Conservation (phyloP, 2,113 vertebrate species). For the Oryzias woworae region DNA sequence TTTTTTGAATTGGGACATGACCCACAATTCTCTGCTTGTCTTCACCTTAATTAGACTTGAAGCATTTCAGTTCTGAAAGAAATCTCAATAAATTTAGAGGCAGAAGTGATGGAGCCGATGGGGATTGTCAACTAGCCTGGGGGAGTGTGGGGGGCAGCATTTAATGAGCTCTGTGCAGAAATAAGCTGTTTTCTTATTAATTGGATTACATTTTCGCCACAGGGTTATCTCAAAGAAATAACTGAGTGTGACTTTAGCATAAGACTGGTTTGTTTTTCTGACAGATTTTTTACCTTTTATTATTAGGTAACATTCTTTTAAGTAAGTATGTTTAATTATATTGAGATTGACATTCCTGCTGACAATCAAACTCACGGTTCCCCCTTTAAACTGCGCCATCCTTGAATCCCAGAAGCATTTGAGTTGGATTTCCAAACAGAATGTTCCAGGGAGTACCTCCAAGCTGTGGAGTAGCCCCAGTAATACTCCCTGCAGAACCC, state of each 20-base stretch:
- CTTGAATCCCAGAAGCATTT: slow-evolving; percentile 31
- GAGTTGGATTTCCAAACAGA: slow-evolving; percentile 24
- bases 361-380: slow-evolving; percentile 6
- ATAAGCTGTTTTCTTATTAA: neutral
- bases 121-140: neutral
- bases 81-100: neutral
- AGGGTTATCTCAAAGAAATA: no score
- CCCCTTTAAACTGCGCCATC: slow-evolving; percentile 2
- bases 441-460: slow-evolving; percentile 21
- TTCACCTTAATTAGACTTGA: slow-evolving; percentile 19
- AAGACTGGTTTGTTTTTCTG: no score
- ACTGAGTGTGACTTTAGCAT: no score
- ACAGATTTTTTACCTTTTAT: no score
- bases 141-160: neutral
- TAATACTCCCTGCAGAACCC: slow-evolving; percentile 31
- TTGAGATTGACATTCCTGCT: neutral
- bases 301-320: neutral
- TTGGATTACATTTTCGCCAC: neutral
- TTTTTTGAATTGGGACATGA: no score
- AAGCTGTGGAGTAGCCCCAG: slow-evolving; percentile 1
- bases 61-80: slow-evolving; percentile 8
- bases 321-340: neutral
- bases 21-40: slow-evolving; percentile 1
- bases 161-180: neutral
- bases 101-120: neutral